phyloP scores from a whole-genome alignment of 2,113 vertebrate genomes.

The Alouatta palliata region DNA sequence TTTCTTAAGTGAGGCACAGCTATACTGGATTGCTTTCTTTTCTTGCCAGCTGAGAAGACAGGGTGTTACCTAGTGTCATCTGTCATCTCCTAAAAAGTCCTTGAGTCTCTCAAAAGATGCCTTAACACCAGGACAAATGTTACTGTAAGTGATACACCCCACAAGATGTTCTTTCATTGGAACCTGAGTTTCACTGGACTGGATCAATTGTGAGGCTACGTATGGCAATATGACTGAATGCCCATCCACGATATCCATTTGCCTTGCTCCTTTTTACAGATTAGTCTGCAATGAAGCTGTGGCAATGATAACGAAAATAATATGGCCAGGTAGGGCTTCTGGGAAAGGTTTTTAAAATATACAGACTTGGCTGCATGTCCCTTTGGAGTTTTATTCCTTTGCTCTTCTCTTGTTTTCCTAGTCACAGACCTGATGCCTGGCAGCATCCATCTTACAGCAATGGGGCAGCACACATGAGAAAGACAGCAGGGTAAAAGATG shows the following conservation, averaged over 20 bases:
- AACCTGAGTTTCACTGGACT: background rate
- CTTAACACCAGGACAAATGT: background rate
- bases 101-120: background rate
- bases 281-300: background rate
- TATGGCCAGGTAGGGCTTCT: background rate
- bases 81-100: background rate
- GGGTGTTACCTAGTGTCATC: background rate
- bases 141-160: background rate
- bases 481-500: background rate
- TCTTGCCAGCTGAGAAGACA: background rate
- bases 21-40: background rate
- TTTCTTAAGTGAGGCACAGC: background rate
- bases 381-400: background rate
- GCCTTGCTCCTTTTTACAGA: background rate
- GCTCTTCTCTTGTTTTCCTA: background rate
- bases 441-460: background rate
- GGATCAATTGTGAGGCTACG: background rate
- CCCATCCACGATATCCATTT: no score
- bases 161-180: no score
- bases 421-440: background rate
- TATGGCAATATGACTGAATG: background rate
- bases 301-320: accelerated
- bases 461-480: accelerated
- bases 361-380: background rate
- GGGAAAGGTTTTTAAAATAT: background rate